Conservation (phyloP, 1,140 invertebrate species). For the Odontomachus brunneus region DNA sequence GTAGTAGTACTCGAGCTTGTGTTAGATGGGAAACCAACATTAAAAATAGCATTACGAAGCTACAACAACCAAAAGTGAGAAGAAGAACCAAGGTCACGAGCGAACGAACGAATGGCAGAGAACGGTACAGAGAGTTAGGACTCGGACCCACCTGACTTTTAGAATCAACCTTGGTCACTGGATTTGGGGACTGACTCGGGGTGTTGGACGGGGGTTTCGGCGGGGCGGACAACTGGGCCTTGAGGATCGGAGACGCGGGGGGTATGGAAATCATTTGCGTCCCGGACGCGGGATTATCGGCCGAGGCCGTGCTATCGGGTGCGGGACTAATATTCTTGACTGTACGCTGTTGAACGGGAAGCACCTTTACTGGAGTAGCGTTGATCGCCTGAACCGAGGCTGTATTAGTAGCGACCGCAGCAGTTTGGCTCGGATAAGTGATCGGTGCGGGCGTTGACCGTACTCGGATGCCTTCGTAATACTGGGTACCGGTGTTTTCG, state of each 20-base stretch:
- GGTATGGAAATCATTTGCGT: constrained; percentile 79
- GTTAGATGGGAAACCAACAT: constrained; percentile 66
- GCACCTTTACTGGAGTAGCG: constrained; percentile 83
- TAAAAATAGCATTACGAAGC: constrained; percentile 62
- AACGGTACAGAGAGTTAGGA: constrained; percentile 79
- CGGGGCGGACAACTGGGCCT: constrained; percentile 91
- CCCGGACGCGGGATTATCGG: constrained; percentile 78
- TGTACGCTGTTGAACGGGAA: constrained; percentile 84
- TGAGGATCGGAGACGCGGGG: constrained; percentile 90
- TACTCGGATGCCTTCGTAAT: constrained; percentile 91
- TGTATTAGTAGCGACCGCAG: constrained; percentile 71
- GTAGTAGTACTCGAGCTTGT: neutral
- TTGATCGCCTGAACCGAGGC: constrained; percentile 71
- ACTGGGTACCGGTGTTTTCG: constrained; percentile 87
- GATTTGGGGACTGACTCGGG: constrained; percentile 81
- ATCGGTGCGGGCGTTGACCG: constrained; percentile 87
- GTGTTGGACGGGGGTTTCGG: constrained; percentile 86
- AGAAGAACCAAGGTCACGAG: constrained; percentile 73
- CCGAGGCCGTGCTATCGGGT: constrained; percentile 78
- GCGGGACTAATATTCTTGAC: constrained; percentile 80
- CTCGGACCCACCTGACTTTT: constrained; percentile 88
- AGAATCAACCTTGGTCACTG: constrained; percentile 86
- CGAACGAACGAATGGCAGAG: constrained; percentile 62
- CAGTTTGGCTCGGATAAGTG: constrained; percentile 79
- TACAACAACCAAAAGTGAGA: constrained; percentile 68